Evolutionary conservation across 2,888 invertebrate genomes (phyloP).

Genomic region (Cryptocephalus primarius): DNA sequence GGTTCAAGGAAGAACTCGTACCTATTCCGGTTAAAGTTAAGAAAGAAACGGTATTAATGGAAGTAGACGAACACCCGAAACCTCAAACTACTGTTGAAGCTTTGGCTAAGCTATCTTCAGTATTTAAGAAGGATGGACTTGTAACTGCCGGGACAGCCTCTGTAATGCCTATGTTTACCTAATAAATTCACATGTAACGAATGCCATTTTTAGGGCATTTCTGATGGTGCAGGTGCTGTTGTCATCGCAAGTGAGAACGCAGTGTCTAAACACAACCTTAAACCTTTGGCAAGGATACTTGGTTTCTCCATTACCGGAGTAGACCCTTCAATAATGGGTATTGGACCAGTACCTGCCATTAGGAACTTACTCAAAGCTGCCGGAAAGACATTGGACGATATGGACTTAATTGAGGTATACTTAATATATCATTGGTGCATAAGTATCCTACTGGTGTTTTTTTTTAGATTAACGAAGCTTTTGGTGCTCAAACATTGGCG

Average conservation of each 20-base stretch:
- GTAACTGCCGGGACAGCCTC: conserved; percentile 93
- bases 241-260: conserved; percentile 87
- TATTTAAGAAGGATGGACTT: conserved; percentile 89
- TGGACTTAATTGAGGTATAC: conserved; percentile 81
- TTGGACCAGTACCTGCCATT: conserved; percentile 93
- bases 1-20: conserved; percentile 81
- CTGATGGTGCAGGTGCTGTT: conserved; percentile 92
- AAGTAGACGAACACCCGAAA: conserved; percentile 86
- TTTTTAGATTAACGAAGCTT: conserved; percentile 93
- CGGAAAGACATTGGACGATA: conserved; percentile 68
- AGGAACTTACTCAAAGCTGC: conserved; percentile 68
- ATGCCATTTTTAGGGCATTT: conserved; percentile 61
- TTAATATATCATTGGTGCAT: background rate
- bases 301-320: conserved; percentile 88
- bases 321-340: conserved; percentile 96
- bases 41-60: conserved; percentile 66
- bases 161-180: conserved; percentile 41
- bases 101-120: conserved; percentile 71
- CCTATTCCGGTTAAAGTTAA: conserved; percentile 77
- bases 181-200: background rate
- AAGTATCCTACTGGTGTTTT: background rate
- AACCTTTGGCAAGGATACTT: conserved; percentile 81
- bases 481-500: conserved; percentile 87
- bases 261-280: conserved; percentile 64
- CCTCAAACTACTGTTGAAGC: conserved; percentile 77